Conservation (phyloP, 2,888 invertebrate species). For the Troides aeacus region DNA sequence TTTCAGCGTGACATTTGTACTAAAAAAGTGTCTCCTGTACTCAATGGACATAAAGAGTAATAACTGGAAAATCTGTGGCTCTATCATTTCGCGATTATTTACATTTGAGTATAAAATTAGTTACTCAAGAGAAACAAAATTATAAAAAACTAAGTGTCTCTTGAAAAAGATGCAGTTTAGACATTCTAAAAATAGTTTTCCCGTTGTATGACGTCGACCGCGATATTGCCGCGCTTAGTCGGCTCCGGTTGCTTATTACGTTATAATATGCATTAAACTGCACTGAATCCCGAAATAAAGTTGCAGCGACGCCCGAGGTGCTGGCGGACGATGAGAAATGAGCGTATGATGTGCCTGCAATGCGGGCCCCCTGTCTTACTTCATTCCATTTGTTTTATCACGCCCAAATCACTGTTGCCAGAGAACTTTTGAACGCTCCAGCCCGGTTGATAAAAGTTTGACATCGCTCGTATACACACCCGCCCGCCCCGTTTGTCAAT, state of each 20-base stretch:
- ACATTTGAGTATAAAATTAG: slow-evolving; percentile 67
- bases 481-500: slow-evolving; percentile 66
- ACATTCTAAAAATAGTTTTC: slow-evolving; percentile 71
- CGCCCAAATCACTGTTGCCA: slow-evolving; percentile 75
- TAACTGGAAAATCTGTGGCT: slow-evolving; percentile 57
- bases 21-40: slow-evolving; percentile 53
- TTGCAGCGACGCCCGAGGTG: slow-evolving; percentile 51
- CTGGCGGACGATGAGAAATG: slow-evolving; percentile 75
- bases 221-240: slow-evolving; percentile 68
- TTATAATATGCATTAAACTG: slow-evolving; percentile 79
- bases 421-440: slow-evolving; percentile 57
- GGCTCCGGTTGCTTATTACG: slow-evolving; percentile 71
- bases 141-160: slow-evolving; percentile 69
- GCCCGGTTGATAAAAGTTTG: slow-evolving; percentile 71
- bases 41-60: slow-evolving; percentile 51
- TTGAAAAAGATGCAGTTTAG: slow-evolving; percentile 76
- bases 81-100: slow-evolving; percentile 68
- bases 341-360: slow-evolving; percentile 73
- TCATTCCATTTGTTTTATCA: slow-evolving; percentile 74
- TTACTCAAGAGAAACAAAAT: slow-evolving; percentile 62
- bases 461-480: slow-evolving; percentile 69
- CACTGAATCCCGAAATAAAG: slow-evolving; percentile 57
- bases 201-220: slow-evolving; percentile 55
- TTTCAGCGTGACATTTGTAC: slow-evolving; percentile 43
- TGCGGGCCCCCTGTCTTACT: slow-evolving; percentile 61